Percentiles rank a stretch among this genome's conserved stretches.
These are phyloP conservation scores for Nothura maculosa DNA, from an alignment of 2,797 vertebrate species.

Conservation along the genomic window DNA sequence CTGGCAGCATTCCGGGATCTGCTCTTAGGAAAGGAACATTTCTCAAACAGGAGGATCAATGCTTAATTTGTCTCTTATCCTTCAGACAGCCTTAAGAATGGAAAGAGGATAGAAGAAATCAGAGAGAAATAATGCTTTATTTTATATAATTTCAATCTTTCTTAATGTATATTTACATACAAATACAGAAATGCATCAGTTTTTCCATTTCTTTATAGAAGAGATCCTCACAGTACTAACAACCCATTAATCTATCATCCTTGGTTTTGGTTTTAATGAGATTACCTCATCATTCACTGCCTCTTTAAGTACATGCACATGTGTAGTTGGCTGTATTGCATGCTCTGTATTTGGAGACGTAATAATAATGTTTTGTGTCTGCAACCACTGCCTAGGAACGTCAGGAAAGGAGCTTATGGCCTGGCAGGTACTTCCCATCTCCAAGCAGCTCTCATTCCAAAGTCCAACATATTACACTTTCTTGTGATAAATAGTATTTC, in stretches of 20 bases:
- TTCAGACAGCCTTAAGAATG: not conserved
- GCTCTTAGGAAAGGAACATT: not conserved
- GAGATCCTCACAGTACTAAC: not conserved
- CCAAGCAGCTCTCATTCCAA: not conserved
- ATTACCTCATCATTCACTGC: not conserved
- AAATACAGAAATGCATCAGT: fast-evolving
- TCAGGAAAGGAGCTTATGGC: not conserved
- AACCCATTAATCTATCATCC: not conserved
- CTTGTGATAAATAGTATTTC: fast-evolving
- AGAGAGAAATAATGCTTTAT: not conserved
- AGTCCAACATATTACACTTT: fast-evolving
- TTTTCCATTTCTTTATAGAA: not conserved
- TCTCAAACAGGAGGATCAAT: not conserved
- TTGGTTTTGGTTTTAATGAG: not conserved
- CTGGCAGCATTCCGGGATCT: not conserved
- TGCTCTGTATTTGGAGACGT: not conserved
- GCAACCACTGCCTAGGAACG: not conserved
- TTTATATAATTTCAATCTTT: fast-evolving
- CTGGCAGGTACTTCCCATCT: fast-evolving
- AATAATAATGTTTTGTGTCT: not conserved
- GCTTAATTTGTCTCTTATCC: not conserved
- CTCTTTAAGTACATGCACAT: fast-evolving
- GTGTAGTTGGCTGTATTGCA: not conserved
- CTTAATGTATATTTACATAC: not conserved
- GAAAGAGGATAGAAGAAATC: not conserved